phyloP scores from a whole-genome alignment of 2,113 vertebrate genomes.

The Rana temporaria region DNA sequence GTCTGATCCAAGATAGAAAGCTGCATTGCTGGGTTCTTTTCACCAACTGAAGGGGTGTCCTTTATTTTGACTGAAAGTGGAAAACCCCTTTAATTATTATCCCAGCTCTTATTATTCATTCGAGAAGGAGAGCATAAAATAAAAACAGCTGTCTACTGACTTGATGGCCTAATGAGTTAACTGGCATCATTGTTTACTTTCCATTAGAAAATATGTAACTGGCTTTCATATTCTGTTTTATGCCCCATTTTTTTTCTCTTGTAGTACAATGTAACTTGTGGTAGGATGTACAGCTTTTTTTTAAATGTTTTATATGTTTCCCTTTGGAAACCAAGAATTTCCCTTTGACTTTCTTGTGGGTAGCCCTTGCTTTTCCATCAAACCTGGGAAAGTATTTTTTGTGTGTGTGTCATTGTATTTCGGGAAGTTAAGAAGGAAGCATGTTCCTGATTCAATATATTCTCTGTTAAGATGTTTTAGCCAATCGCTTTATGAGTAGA shows the following conservation, averaged over 20 bases:
- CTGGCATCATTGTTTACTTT: constrained; percentile 14
- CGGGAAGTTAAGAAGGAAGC: constrained; percentile 47
- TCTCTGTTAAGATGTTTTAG: constrained; percentile 22
- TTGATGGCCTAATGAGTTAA: neutral
- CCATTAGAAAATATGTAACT: constrained; percentile 7
- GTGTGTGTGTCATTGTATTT: constrained; percentile 53
- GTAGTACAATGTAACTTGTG: constrained; percentile 46
- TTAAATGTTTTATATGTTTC: constrained; percentile 50
- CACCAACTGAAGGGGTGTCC: too few species aligned
- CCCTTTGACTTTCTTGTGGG: constrained; percentile 54
- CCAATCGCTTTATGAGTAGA: constrained; percentile 31
- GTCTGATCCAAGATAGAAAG: too few species aligned
- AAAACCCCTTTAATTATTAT: too few species aligned
- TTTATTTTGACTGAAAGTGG: too few species aligned
- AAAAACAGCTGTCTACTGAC: neutral
- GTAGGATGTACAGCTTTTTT: constrained; percentile 48
- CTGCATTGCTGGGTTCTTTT: too few species aligned
- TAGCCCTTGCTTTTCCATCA: constrained; percentile 43
- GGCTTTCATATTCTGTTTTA: constrained; percentile 23
- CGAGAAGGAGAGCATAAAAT: neutral
- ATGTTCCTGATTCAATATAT: constrained; percentile 45
- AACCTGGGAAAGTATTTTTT: constrained; percentile 46
- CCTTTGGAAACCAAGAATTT: constrained; percentile 51
- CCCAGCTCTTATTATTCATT: too few species aligned
- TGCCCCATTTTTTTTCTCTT: neutral